Base-by-base conservation (phyloP, 2,888 invertebrate genomes). In the Empis stercorea region DNA sequence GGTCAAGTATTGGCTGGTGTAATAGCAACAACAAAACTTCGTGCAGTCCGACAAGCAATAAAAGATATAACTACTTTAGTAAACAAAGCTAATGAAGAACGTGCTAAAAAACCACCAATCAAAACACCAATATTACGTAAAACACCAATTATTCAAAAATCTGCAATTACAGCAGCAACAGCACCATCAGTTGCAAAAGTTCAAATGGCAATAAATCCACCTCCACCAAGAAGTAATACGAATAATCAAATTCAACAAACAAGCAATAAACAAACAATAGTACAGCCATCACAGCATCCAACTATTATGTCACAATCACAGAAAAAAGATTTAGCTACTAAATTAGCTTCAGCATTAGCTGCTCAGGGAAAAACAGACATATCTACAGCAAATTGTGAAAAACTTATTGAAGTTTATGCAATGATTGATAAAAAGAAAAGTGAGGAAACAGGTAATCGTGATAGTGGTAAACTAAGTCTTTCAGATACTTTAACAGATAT, bases 351-450 rank as follows among this genome's bases (percentile, higher is more conserved):
- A 1, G 83, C 86, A 11, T 71, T 89, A n/a, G 72, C 86, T 11
- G 80, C 83, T 3, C 86, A 87, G 67, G 88, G 88, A 30, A 84
- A 84, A 65, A 83, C 84, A 0, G 83, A 87, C 63, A 85, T 88
- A 10, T 79, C 84, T 7, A 79, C 85, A 44, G 80, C 78, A 44
- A 86, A 88, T 60, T 65, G 89, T 27, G 84, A 87, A 56, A 80
- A 81, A 54, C 73, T 88, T 1, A 83, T 88, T 43, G 82, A 86
- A 56, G 84, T 87, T 2, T 87, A 66, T 48, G 59, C 59, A 1
- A 17, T 62, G 5, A 60, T 67, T 44, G 61, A 65, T 48, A 60
- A 63, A 38, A 65, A 63, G 44, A 63, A 63, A 45, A 52, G 56
- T 10, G n/a, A 51, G 54, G 41, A 52, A 57, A 4, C 51, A 43